Percentiles rank a stretch among this genome's conserved stretches.
phyloP scores from a whole-genome alignment of 2,113 vertebrate genomes.

The Poecilia latipinna region DNA sequence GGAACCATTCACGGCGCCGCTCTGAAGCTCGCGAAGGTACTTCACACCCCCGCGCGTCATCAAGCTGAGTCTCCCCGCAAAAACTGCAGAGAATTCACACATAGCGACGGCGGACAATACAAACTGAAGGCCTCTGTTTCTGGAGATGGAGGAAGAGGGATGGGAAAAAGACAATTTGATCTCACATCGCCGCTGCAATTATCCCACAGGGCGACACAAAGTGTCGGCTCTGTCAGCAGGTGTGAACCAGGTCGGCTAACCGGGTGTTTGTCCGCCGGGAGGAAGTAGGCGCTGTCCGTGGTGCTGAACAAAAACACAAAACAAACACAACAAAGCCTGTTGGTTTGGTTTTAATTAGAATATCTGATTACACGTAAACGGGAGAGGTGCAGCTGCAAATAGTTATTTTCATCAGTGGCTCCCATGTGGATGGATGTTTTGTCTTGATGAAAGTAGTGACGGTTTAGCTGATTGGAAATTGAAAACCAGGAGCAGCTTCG shows the following conservation, averaged over 20 bases:
- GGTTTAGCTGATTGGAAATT: not conserved
- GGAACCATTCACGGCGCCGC: conserved; percentile 52
- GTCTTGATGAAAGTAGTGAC: not conserved
- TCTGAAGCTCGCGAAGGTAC: conserved; percentile 19
- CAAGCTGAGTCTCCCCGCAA: conserved; percentile 48
- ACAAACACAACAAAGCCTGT: not conserved
- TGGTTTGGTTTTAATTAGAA: not conserved
- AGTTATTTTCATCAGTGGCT: not conserved
- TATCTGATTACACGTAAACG: not conserved
- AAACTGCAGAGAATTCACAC: conserved; percentile 38
- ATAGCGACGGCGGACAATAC: conserved; percentile 18
- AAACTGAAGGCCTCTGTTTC: conserved; percentile 19
- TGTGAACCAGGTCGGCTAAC: conserved; percentile 33
- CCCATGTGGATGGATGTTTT: not conserved
- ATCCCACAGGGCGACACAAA: conserved; percentile 29
- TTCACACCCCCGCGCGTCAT: conserved; percentile 40
- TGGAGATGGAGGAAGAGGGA: not conserved
- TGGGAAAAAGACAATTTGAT: conserved; percentile 7
- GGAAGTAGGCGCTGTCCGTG: conserved; percentile 13
- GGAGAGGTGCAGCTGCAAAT: not conserved
- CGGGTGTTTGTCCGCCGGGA: conserved; percentile 16
- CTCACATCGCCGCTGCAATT: conserved; percentile 5
- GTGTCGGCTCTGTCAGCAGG: conserved; percentile 17
- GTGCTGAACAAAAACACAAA: conserved; percentile 20
- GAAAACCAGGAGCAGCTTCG: not conserved